A percentile compares a stretch with the other conserved stretches of the same genome.
Evolutionary conservation across 2,113 vertebrate genomes (phyloP).

Genomic region (Carassius gibelio): DNA sequence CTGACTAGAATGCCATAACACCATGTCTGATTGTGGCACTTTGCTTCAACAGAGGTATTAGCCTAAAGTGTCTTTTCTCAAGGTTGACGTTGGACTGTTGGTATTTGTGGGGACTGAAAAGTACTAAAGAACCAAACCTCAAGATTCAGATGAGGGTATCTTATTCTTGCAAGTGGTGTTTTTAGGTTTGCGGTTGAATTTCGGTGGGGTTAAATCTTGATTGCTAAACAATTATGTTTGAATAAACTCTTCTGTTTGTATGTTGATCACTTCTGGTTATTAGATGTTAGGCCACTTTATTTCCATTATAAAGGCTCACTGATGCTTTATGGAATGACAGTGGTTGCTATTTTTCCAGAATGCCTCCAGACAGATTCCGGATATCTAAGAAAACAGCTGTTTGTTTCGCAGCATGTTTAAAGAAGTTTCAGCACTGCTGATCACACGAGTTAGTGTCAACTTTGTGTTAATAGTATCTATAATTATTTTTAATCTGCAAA

Average conservation of each 20-base stretch:
- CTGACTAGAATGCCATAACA: slow-evolving; percentile 31
- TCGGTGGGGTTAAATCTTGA: slow-evolving; percentile 40
- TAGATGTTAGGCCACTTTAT: slow-evolving; percentile 5
- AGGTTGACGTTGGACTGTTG: slow-evolving; percentile 48
- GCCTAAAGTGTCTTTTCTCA: slow-evolving; percentile 50
- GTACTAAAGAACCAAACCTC: slow-evolving; percentile 54
- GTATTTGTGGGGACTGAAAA: slow-evolving; percentile 55
- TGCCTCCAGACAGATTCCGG: slow-evolving; percentile 2
- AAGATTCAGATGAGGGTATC: slow-evolving; percentile 57
- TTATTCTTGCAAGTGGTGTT: slow-evolving; percentile 25
- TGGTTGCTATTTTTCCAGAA: slow-evolving; percentile 4
- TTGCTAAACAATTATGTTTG: slow-evolving; percentile 42
- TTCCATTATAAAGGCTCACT: slow-evolving; percentile 37
- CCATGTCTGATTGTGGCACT: slow-evolving; percentile 44
- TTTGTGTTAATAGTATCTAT: not conserved
- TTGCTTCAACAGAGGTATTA: slow-evolving; percentile 33
- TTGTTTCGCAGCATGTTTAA: not conserved
- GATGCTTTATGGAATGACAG: slow-evolving; percentile 1
- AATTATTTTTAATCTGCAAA: not conserved
- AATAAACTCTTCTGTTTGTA: slow-evolving; percentile 24
- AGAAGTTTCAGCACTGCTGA: not conserved
- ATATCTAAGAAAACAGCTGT: not conserved
- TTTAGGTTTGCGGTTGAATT: slow-evolving; percentile 53
- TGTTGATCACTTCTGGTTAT: slow-evolving; percentile 42
- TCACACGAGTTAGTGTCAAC: not conserved